Percentiles rank a stretch among this genome's conserved stretches.
phyloP scores from a whole-genome alignment of 2,888 invertebrate genomes.

The Polydrusus tereticollis region DNA sequence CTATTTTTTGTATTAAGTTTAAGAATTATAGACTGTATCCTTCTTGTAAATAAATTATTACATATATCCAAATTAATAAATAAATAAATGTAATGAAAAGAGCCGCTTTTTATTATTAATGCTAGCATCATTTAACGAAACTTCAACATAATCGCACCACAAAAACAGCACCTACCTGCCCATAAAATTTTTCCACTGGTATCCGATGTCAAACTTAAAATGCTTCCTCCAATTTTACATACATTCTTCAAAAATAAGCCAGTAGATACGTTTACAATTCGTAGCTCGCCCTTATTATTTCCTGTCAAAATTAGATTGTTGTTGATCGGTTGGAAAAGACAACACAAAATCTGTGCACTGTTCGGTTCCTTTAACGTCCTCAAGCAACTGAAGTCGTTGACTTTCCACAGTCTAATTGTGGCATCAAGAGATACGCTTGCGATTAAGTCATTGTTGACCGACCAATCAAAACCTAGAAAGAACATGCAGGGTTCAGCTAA shows the following conservation, averaged over 20 bases:
- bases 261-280: slow-evolving; percentile 87
- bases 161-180: slow-evolving; percentile 71
- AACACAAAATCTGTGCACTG: slow-evolving; percentile 75
- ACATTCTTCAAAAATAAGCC: slow-evolving; percentile 81
- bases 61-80: too few relatives aligned
- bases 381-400: slow-evolving; percentile 72
- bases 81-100: too few relatives aligned
- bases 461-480: slow-evolving; percentile 83
- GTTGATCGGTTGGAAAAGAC: slow-evolving; percentile 86
- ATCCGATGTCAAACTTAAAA: slow-evolving; percentile 82
- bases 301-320: slow-evolving; percentile 89
- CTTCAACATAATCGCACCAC: too few relatives aligned
- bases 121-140: too few relatives aligned
- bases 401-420: slow-evolving; percentile 79
- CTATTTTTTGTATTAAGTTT: too few relatives aligned
- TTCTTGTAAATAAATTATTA: too few relatives aligned
- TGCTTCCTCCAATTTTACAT: slow-evolving; percentile 73
- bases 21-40: too few relatives aligned
- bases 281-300: slow-evolving; percentile 79
- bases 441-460: slow-evolving; percentile 85
- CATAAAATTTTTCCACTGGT: slow-evolving; percentile 84
- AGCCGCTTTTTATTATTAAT: too few relatives aligned
- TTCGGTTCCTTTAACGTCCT: slow-evolving; percentile 76
- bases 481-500: too few relatives aligned
- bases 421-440: slow-evolving; percentile 84